phyloP scores from a whole-genome alignment of 2,888 invertebrate species.

The Pyrochroa serraticornis region DNA sequence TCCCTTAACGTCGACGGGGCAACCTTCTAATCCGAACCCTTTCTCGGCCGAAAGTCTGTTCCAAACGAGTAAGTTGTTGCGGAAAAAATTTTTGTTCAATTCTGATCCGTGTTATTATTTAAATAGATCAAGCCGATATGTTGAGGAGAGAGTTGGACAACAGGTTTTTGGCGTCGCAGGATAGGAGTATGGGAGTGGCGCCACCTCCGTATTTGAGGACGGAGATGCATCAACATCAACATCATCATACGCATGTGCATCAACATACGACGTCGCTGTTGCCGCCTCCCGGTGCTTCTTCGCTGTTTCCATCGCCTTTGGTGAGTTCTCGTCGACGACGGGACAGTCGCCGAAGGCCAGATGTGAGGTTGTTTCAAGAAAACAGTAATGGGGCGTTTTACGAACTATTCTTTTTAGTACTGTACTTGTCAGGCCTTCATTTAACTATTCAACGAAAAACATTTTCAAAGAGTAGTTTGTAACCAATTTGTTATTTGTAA shows the following conservation, averaged over 20 bases:
- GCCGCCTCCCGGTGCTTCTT: slow-evolving; percentile 64
- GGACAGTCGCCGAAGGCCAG: not conserved
- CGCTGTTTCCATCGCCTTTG: slow-evolving; percentile 70
- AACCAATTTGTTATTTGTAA: too few species aligned
- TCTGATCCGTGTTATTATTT: not conserved
- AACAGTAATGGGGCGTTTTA: not conserved
- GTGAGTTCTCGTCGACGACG: slow-evolving; percentile 58
- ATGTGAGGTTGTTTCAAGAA: not conserved
- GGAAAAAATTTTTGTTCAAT: too few species aligned
- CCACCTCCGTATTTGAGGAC: slow-evolving; percentile 71
- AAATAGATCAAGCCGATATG: slow-evolving; percentile 77
- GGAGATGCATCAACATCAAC: slow-evolving; percentile 92
- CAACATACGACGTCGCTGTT: slow-evolving; percentile 75
- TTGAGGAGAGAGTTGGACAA: slow-evolving; percentile 88
- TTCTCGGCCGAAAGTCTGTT: slow-evolving; percentile 89
- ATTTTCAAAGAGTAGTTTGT: too few species aligned
- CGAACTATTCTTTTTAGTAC: too few species aligned
- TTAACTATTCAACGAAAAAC: too few species aligned
- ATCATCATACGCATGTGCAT: slow-evolving; percentile 90
- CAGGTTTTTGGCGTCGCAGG: slow-evolving; percentile 85
- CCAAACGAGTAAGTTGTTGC: slow-evolving; percentile 75
- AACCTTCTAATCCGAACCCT: slow-evolving; percentile 71
- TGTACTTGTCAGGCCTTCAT: too few species aligned
- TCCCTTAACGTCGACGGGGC: slow-evolving; percentile 65
- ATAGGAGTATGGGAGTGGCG: slow-evolving; percentile 64